phyloP scores from a whole-genome alignment of 2,888 invertebrate species.

The Xylota segnis region DNA sequence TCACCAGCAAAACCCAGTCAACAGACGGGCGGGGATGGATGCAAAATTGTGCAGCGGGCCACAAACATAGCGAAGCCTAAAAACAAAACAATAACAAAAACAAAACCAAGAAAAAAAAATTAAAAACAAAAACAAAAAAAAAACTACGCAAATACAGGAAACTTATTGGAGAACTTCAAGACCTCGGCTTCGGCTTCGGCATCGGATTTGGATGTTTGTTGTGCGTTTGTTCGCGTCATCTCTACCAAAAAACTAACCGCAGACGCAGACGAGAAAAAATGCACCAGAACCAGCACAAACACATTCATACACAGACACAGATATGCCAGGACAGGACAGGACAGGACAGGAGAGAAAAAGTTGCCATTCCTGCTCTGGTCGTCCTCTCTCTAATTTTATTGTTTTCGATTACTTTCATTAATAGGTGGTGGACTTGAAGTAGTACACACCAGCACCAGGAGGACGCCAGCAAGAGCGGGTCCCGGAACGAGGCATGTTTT shows the following conservation, averaged over 20 bases:
- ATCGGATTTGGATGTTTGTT: slow-evolving; percentile 50
- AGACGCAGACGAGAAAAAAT: slow-evolving; percentile 71
- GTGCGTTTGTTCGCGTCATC: slow-evolving; percentile 63
- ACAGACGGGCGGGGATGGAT: slow-evolving; percentile 60
- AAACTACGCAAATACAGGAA: slow-evolving; percentile 51
- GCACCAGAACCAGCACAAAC: slow-evolving; percentile 72
- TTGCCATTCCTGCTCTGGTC: slow-evolving; percentile 70
- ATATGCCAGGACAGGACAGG: background rate
- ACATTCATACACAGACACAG: slow-evolving; percentile 28
- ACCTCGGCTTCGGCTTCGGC: slow-evolving; percentile 41
- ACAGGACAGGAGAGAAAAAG: slow-evolving; percentile 49
- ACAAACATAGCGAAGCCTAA: slow-evolving; percentile 59
- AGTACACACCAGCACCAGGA: slow-evolving; percentile 32
- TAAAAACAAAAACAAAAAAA: slow-evolving; percentile 37
- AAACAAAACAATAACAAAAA: slow-evolving; percentile 53
- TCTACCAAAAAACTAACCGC: slow-evolving; percentile 75
- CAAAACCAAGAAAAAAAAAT: slow-evolving; percentile 5
- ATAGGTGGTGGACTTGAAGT: slow-evolving; percentile 52
- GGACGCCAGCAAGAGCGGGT: slow-evolving; percentile 17
- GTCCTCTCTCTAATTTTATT: slow-evolving; percentile 74
- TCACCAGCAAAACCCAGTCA: slow-evolving; percentile 38
- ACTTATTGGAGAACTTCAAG: slow-evolving; percentile 67
- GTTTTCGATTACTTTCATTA: slow-evolving; percentile 76
- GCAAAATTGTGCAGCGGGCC: slow-evolving; percentile 72
- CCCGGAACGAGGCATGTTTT: slow-evolving; percentile 26